Evolutionary conservation across 2,113 vertebrate species (phyloP).

Genomic region (Prionailurus bengalensis): DNA sequence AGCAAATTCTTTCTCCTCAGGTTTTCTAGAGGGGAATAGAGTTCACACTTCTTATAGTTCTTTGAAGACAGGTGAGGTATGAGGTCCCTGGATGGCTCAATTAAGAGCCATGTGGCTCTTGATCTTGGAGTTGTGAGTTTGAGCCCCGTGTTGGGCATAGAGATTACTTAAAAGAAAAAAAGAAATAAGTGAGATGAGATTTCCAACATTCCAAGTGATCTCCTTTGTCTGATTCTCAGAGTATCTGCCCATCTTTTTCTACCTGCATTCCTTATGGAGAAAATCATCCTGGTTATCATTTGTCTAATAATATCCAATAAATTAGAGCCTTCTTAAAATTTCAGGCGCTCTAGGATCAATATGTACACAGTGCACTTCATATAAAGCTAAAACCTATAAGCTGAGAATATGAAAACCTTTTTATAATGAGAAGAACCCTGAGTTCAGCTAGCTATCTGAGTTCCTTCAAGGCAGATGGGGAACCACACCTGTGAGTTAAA

Average conservation of each 20-base stretch:
- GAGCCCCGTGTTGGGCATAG: background rate
- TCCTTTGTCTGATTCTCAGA: background rate
- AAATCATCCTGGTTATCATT: background rate
- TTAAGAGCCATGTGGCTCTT: background rate
- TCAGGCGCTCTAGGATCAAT: background rate
- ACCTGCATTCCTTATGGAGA: background rate
- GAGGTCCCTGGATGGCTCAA: background rate
- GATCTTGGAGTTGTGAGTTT: background rate
- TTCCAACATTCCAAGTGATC: background rate
- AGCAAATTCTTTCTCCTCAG: background rate
- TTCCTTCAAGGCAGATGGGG: background rate
- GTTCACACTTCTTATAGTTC: background rate
- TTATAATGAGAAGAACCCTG: background rate
- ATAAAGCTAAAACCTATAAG: conserved; percentile 9
- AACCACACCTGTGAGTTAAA: background rate
- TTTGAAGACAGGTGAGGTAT: background rate
- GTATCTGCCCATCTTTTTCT: background rate
- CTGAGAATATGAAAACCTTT: background rate
- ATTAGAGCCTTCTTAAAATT: conserved; percentile 5
- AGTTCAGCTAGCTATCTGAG: background rate
- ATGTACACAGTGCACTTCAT: background rate
- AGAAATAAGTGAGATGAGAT: background rate
- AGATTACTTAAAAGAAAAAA: background rate
- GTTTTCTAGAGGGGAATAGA: background rate
- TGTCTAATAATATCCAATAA: background rate